Evolutionary conservation across 2,113 vertebrate genomes (phyloP).

Genomic region (Sceloporus tristichus): DNA sequence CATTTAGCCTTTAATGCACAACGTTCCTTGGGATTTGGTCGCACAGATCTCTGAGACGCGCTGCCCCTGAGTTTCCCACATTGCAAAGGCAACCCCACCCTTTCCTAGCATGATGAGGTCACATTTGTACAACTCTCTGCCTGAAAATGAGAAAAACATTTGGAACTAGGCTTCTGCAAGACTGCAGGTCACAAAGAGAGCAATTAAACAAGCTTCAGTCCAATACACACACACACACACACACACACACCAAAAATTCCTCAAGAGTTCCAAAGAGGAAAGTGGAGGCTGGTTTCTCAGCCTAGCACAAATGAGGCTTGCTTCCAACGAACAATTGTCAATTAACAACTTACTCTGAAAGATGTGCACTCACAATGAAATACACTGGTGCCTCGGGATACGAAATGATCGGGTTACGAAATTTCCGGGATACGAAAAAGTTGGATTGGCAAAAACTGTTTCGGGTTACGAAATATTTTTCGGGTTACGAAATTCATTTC

Average conservation of each 20-base stretch:
- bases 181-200: conserved; percentile 43
- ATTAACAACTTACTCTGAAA: background rate
- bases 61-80: conserved; percentile 64
- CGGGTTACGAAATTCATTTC: no score
- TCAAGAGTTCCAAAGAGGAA: conserved; percentile 33
- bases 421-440: no score
- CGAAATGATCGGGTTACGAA: no score
- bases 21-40: conserved; percentile 57
- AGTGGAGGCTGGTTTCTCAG: conserved; percentile 18
- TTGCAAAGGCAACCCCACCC: conserved; percentile 65
- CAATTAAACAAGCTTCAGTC: conserved; percentile 45
- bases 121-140: conserved; percentile 53
- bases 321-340: conserved; percentile 22
- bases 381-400: no score
- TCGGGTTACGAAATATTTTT: no score
- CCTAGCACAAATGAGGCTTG: background rate
- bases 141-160: conserved; percentile 64
- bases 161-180: conserved; percentile 41
- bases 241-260: background rate
- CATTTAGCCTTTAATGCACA: conserved; percentile 52
- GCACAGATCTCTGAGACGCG: conserved; percentile 68
- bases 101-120: conserved; percentile 59
- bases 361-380: background rate
- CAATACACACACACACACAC: background rate
- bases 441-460: no score